Percentiles rank a stretch among this genome's conserved stretches.
Evolutionary conservation across 1,140 invertebrate species (phyloP).

Genomic region (Drosophila sechellia): DNA sequence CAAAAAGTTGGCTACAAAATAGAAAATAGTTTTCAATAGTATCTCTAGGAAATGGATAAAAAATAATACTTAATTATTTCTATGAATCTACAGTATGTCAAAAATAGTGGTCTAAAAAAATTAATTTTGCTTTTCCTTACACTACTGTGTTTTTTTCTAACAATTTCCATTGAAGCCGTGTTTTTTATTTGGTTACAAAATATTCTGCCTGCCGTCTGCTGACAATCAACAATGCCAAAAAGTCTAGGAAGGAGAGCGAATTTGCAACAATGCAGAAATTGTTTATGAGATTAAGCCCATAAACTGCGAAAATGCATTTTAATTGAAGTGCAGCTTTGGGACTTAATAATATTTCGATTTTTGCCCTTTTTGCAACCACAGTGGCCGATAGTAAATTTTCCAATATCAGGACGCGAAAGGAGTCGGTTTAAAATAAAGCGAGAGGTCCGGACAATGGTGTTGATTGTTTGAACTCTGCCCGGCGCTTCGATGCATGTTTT

Average conservation of each 20-base stretch:
- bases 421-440: slow-evolving; percentile 58
- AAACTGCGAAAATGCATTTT: slow-evolving; percentile 83
- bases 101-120: too few species aligned
- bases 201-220: slow-evolving; percentile 54
- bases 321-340: slow-evolving; percentile 84
- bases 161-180: background rate
- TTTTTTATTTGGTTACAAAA: slow-evolving; percentile 21
- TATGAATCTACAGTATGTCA: too few species aligned
- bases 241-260: slow-evolving; percentile 26
- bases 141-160: background rate
- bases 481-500: slow-evolving; percentile 51
- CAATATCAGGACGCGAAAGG: slow-evolving; percentile 59
- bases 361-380: slow-evolving; percentile 31
- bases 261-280: slow-evolving; percentile 77
- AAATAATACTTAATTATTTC: too few species aligned
- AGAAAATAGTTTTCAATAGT: too few species aligned
- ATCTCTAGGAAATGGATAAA: too few species aligned
- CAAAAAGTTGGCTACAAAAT: background rate
- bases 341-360: slow-evolving; percentile 69
- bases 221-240: slow-evolving; percentile 49
- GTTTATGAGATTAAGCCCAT: slow-evolving; percentile 83
- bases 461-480: slow-evolving; percentile 75
- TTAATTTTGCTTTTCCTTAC: too few species aligned
- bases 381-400: slow-evolving; percentile 72
- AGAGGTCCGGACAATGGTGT: slow-evolving; percentile 61